A percentile compares a stretch with the other conserved stretches of the same genome.
These are phyloP conservation scores for Acleris laterana DNA, from an alignment of 2,888 invertebrate species.

Conservation along the genomic window DNA sequence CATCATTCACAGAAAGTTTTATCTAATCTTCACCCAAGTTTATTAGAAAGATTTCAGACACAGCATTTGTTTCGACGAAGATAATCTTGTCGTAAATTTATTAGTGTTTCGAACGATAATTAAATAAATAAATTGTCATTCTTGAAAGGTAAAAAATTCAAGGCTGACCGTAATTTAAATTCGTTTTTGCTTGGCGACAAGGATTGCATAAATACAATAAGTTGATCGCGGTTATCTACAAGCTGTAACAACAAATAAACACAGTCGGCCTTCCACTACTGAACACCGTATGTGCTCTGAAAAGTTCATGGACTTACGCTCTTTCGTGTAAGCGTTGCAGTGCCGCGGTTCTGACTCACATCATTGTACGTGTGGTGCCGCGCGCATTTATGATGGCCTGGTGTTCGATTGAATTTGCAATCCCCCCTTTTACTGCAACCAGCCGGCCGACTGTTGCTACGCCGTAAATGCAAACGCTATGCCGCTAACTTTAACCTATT, in stretches of 20 bases:
- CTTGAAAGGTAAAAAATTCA: background rate
- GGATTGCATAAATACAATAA: slow-evolving; percentile 31
- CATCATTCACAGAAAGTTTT: slow-evolving; percentile 24
- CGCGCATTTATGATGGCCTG: slow-evolving; percentile 26
- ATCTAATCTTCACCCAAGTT: slow-evolving; percentile 23
- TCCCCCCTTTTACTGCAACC: slow-evolving; percentile 1
- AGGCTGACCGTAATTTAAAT: slow-evolving; percentile 20
- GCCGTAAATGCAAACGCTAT: background rate
- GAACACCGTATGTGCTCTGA: background rate
- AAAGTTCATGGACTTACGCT: background rate
- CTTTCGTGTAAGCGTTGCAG: slow-evolving; percentile 1
- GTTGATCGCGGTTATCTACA: slow-evolving; percentile 34
- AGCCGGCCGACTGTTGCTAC: background rate
- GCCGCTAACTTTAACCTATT: background rate
- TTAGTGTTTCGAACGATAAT: background rate
- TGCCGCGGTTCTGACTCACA: slow-evolving; percentile 25
- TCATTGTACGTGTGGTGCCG: slow-evolving; percentile 19
- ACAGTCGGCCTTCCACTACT: slow-evolving; percentile 1
- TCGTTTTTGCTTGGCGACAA: slow-evolving; percentile 25
- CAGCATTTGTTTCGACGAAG: slow-evolving; percentile 1
- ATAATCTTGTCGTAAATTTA: background rate
- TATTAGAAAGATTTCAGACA: slow-evolving; percentile 18
- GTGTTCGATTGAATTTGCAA: slow-evolving; percentile 11
- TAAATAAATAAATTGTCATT: background rate
- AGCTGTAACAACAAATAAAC: slow-evolving; percentile 38